Percentiles rank a stretch among this genome's conserved stretches.
Evolutionary conservation across 92 coral and sea anemone species (phyloP).

Genomic region (Ricordea florida): DNA sequence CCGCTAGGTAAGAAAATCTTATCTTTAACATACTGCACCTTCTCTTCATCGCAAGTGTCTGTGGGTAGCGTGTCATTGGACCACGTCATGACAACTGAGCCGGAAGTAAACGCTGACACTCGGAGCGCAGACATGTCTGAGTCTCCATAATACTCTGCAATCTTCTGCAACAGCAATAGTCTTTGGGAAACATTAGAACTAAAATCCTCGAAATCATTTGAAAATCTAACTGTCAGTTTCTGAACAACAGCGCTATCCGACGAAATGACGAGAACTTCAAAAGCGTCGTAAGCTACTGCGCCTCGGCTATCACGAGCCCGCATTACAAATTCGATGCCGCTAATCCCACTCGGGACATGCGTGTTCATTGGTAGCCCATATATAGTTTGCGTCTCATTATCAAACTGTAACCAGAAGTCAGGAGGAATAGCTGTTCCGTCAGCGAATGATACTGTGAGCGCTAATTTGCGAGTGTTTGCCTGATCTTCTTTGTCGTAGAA

Average conservation of each 20-base stretch:
- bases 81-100: conserved; percentile 88
- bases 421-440: conserved; percentile 39
- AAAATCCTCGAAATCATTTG: conserved; percentile 59
- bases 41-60: conserved; percentile 70
- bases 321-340: conserved; percentile 67
- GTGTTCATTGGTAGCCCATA: conserved; percentile 77
- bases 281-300: conserved; percentile 71
- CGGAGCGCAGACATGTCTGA: conserved; percentile 56
- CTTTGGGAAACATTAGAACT: conserved; percentile 63
- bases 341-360: conserved; percentile 53
- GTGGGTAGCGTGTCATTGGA: conserved; percentile 83
- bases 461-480: conserved; percentile 74
- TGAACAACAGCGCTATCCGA: conserved; percentile 58
- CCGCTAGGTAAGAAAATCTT: conserved; percentile 58
- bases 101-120: conserved; percentile 54
- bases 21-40: conserved; percentile 51
- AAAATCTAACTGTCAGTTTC: conserved; percentile 53
- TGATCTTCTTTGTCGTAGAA: conserved; percentile 89
- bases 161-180: conserved; percentile 60
- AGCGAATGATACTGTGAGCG: conserved; percentile 40
- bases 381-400: conserved; percentile 61
- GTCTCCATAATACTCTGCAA: conserved; percentile 73
- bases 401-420: conserved; percentile 85
- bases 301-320: conserved; percentile 74
- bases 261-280: conserved; percentile 67